phyloP scores from a whole-genome alignment of 2,888 invertebrate species.

The Parnassius smintheus region DNA sequence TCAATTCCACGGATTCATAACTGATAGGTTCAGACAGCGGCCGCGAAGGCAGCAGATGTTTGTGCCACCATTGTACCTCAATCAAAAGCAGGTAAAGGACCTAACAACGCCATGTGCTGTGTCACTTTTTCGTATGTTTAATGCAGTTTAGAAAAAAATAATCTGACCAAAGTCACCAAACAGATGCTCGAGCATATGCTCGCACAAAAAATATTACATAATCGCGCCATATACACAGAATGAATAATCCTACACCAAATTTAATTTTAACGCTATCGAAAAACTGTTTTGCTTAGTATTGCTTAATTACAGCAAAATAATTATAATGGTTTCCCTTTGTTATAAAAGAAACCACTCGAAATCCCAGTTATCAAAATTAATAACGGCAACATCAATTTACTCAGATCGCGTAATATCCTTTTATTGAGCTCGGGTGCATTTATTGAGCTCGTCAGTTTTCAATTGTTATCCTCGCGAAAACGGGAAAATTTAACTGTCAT shows the following conservation, averaged over 20 bases:
- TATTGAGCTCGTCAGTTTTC: conserved; percentile 59
- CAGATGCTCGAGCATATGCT: conserved; percentile 75
- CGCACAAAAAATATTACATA: conserved; percentile 48
- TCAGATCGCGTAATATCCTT: conserved; percentile 76
- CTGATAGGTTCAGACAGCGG: conserved; percentile 51
- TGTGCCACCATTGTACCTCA: conserved; percentile 63
- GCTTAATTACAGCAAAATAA: conserved; percentile 69
- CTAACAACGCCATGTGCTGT: conserved; percentile 73
- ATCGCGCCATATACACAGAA: conserved; percentile 31
- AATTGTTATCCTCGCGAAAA: conserved; percentile 53
- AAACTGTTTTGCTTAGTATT: conserved; percentile 46
- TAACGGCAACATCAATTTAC: conserved; percentile 77
- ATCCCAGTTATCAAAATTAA: conserved; percentile 80
- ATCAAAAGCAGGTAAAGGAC: conserved; percentile 78
- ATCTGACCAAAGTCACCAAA: conserved; percentile 75
- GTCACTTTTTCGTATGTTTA: conserved; percentile 78
- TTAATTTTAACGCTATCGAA: conserved; percentile 50
- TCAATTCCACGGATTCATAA: conserved; percentile 28
- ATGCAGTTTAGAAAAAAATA: conserved; percentile 68
- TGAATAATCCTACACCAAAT: conserved; percentile 40
- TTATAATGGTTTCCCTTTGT: conserved; percentile 78
- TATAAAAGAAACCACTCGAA: conserved; percentile 77
- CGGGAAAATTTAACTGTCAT: conserved; percentile 32
- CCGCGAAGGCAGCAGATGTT: conserved; percentile 71
- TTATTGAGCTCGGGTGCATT: conserved; percentile 57